Evolutionary conservation across 2,113 vertebrate species (phyloP).

Genomic region (Malurus cyaneus): DNA sequence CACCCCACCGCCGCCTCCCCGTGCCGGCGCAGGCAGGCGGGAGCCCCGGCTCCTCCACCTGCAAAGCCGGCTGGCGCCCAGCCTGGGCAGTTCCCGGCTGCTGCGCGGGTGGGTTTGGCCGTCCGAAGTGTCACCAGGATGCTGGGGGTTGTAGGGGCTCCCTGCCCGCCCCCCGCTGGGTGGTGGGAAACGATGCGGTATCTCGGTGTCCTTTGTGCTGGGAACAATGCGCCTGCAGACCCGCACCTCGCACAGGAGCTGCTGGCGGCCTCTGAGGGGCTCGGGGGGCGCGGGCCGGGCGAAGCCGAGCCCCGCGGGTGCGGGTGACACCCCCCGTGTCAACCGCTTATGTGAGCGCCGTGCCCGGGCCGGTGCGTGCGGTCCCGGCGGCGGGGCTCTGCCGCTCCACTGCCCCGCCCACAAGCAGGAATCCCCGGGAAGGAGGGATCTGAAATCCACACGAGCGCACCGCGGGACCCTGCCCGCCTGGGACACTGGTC

Average conservation of each 20-base stretch:
- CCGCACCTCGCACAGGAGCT: background rate
- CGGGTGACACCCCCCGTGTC: background rate
- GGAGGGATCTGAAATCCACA: no score
- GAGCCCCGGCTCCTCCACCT: background rate
- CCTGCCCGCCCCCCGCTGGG: background rate
- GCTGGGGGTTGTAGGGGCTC: background rate
- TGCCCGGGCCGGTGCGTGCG: background rate
- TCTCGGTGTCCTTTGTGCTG: slow-evolving; percentile 40
- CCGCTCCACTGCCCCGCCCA: background rate
- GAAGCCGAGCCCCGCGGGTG: background rate
- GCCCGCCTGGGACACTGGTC: background rate
- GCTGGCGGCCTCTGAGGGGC: background rate
- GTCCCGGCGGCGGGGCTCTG: background rate
- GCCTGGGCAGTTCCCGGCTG: background rate
- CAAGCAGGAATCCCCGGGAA: background rate
- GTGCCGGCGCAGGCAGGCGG: no score
- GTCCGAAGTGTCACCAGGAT: background rate
- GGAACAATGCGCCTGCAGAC: slow-evolving; percentile 21
- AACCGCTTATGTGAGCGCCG: slow-evolving; percentile 8
- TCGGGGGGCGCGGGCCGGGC: background rate
- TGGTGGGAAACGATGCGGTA: background rate
- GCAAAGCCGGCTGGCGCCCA: background rate
- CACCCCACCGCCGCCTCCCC: no score
- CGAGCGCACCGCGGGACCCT: background rate
- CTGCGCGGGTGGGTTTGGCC: background rate